Conservation (phyloP, 2,113 vertebrate species). For the Erinaceus europaeus region DNA sequence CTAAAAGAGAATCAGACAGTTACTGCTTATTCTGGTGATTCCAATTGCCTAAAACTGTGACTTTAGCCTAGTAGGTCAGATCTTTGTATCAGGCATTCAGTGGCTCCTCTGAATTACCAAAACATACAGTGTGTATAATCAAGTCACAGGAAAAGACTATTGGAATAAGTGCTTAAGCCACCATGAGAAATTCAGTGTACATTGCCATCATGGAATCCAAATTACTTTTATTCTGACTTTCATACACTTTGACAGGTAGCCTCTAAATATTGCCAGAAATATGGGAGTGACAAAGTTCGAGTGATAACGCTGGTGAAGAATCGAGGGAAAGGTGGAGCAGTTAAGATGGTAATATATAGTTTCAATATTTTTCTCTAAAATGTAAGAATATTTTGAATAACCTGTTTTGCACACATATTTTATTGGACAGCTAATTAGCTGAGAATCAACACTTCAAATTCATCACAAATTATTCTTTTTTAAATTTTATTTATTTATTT, state of each 20-base stretch:
- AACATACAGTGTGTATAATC: not conserved
- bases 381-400: not conserved
- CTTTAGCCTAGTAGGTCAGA: too few relatives aligned
- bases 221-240: constrained; percentile 67
- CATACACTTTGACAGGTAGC: constrained; percentile 86
- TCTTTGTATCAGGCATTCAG: not conserved
- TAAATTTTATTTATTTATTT: too few relatives aligned
- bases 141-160: not conserved
- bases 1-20: not conserved
- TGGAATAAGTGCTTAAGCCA: not conserved
- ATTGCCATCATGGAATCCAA: not conserved
- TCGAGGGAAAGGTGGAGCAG: constrained; percentile 94
- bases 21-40: not conserved
- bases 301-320: constrained; percentile 92
- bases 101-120: not conserved
- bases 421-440: not conserved
- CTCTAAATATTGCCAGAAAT: constrained; percentile 87
- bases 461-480: not conserved
- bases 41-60: too few relatives aligned
- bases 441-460: not conserved
- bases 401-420: not conserved
- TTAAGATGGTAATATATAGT: constrained; percentile 88
- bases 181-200: not conserved
- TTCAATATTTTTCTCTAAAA: constrained; percentile 35
- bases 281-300: constrained; percentile 92